Evolutionary conservation across 2,797 vertebrate genomes (phyloP), one percentile per base, ranked within the genome.

Genomic region (Tauraco hartlaubi): DNA sequence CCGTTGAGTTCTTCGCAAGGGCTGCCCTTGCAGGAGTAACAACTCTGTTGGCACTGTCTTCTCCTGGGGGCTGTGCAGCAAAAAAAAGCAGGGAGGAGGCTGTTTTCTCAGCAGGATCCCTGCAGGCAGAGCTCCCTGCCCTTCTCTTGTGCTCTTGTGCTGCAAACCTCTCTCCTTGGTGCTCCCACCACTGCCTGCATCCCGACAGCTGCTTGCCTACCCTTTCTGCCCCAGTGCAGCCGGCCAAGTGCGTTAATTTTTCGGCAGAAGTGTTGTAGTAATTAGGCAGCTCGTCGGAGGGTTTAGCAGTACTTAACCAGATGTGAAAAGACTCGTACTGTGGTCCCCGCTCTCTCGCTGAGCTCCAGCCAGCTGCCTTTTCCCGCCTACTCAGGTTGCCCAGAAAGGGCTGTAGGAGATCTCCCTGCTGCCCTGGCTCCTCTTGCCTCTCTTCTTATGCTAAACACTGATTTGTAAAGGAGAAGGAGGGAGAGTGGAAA

Each of bases 261-360:
- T 97, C 98, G 97, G 98, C 99, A 98, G 98, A 99, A 98, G 98
- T 98, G 98, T 98, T 99, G 98, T 99, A 98, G 99, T 99, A 99
- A 99, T 98, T 98, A 99, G 98, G 96, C 96, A 87, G 98, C 97
- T 97, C 96, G 83, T 97, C 71, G 29, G 97, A 97, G 97, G 97
- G 94, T 97, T 97, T 94, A 92, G 94, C 95, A 97, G 97, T 97
- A 98, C 99, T 99, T 99, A 99, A 98, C 99, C 99, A 99, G 99
- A 99, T 99, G 99, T 99, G 99, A 99, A 98, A 99, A 99, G 98
- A 97, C 98, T 85, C 46, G 52, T 95, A 96, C 92, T 94, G 55
- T 49, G 87, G 95, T 97, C 94, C 95, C 93, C 2, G 54, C 94
- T 96, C 94, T 93, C 90, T 95, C n/a, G 4, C 96, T 97, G 97